A percentile compares a stretch with the other conserved stretches of the same genome.
These are phyloP conservation scores for Andrena haemorrhoa DNA, from an alignment of 2,888 invertebrate species.

Conservation along the genomic window DNA sequence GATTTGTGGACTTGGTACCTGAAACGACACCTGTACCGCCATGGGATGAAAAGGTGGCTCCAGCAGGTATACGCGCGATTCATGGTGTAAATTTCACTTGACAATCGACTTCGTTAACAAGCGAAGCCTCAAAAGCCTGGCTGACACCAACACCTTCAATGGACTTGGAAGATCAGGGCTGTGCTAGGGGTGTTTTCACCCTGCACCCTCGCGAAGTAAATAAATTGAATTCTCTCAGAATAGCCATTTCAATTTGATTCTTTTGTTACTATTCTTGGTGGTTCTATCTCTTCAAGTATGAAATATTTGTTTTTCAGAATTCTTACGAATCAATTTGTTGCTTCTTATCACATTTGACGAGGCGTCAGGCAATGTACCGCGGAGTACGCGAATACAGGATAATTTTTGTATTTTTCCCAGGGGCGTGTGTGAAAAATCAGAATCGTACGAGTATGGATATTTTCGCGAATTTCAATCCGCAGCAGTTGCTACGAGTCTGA, in stretches of 20 bases:
- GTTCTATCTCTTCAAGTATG: no score
- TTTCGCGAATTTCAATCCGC: background rate
- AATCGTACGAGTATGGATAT: background rate
- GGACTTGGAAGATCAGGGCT: slow-evolving; percentile 27
- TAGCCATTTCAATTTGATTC: background rate
- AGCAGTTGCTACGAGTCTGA: slow-evolving; percentile 10
- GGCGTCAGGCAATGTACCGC: no score
- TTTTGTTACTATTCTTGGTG: background rate
- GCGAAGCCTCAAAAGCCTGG: slow-evolving; percentile 38
- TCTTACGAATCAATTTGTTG: no score
- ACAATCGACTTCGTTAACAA: slow-evolving; percentile 70
- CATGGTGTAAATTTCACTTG: slow-evolving; percentile 66
- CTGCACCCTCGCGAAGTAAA: background rate
- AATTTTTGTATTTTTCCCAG: background rate
- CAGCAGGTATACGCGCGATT: slow-evolving; percentile 55
- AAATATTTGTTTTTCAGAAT: no score
- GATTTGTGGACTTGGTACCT: slow-evolving; percentile 41
- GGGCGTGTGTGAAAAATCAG: background rate
- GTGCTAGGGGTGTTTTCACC: background rate
- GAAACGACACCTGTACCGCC: slow-evolving; percentile 30
- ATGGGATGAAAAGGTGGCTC: background rate
- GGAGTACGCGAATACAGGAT: no score
- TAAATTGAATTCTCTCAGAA: background rate
- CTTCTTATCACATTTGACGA: no score
- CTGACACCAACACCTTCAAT: slow-evolving; percentile 65